Evolutionary conservation across 2,113 vertebrate species (phyloP).

Genomic region (Uropsilus gracilis): DNA sequence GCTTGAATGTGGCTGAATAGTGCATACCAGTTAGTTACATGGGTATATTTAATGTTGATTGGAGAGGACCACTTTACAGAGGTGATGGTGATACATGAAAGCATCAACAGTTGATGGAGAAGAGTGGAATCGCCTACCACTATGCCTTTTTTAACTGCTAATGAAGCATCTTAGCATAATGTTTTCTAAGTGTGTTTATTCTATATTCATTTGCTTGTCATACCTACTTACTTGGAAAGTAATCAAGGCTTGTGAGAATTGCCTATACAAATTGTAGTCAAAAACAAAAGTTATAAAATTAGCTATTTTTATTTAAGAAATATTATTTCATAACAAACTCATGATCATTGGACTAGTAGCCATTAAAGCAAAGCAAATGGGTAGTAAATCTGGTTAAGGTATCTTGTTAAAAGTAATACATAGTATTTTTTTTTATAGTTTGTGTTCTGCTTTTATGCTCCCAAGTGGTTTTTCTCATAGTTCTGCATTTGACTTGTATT

Average conservation of each 20-base stretch:
- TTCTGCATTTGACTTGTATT: constrained; percentile 23
- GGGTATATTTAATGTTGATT: background rate
- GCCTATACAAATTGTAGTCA: background rate
- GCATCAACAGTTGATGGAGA: background rate
- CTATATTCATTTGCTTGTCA: background rate
- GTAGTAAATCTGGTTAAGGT: background rate
- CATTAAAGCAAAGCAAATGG: background rate
- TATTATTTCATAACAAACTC: background rate
- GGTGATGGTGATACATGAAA: background rate
- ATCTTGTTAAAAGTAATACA: background rate
- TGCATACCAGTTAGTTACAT: background rate
- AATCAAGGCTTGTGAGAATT: fast-evolving
- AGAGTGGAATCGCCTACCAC: background rate
- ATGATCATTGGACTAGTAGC: background rate
- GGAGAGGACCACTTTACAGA: background rate
- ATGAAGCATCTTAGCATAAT: background rate
- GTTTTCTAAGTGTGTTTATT: background rate
- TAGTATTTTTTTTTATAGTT: background rate
- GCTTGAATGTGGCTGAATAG: background rate
- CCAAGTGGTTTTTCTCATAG: background rate
- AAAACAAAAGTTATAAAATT: background rate
- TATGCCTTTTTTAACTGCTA: background rate
- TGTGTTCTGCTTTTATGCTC: background rate
- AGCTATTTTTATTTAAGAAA: background rate
- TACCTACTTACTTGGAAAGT: background rate